Evolutionary conservation across 1,140 invertebrate genomes (phyloP).

Genomic region (Paralvinella palmiformis): DNA sequence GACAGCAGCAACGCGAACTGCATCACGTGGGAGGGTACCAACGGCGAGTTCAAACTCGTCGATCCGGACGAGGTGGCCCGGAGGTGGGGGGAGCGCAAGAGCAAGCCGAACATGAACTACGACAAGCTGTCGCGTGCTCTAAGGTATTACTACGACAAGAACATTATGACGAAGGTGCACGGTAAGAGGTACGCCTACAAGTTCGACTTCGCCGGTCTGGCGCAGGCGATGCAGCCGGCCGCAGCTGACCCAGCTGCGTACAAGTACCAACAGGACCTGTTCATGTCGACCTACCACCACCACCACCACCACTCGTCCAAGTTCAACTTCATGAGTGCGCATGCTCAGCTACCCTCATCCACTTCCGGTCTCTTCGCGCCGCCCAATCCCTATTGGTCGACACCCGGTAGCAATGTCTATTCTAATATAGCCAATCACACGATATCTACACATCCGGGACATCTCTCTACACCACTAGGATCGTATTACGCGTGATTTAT

Average conservation of each 20-base stretch:
- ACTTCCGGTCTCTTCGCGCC: slow-evolving; percentile 18
- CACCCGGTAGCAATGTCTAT: slow-evolving; percentile 11
- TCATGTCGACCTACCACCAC: slow-evolving; percentile 15
- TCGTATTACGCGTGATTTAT: slow-evolving; percentile 3
- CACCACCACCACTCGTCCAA: slow-evolving; percentile 12
- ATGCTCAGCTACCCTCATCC: slow-evolving; percentile 7
- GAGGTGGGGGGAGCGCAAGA: slow-evolving; percentile 95
- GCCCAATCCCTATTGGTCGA: slow-evolving; percentile 14
- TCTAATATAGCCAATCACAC: not conserved
- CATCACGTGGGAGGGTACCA: slow-evolving; percentile 93
- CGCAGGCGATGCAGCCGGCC: slow-evolving; percentile 31
- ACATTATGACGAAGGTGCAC: slow-evolving; percentile 60
- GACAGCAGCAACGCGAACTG: slow-evolving; percentile 74
- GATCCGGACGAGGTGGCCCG: slow-evolving; percentile 97
- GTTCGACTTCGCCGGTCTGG: slow-evolving; percentile 79
- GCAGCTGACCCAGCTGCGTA: slow-evolving; percentile 18
- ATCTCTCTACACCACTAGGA: not conserved
- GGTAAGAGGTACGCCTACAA: slow-evolving; percentile 93
- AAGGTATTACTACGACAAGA: slow-evolving; percentile 65
- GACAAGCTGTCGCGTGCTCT: slow-evolving; percentile 95
- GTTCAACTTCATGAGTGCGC: slow-evolving; percentile 6
- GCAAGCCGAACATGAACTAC: slow-evolving; percentile 99
- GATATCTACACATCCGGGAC: not conserved
- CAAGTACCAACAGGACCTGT: slow-evolving; percentile 20
- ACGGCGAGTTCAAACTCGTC: slow-evolving; percentile 93